Percentiles rank a stretch among this genome's conserved stretches.
These are phyloP conservation scores for Mus spicilegus DNA, from an alignment of 2,113 vertebrate species.

Conservation along the genomic window DNA sequence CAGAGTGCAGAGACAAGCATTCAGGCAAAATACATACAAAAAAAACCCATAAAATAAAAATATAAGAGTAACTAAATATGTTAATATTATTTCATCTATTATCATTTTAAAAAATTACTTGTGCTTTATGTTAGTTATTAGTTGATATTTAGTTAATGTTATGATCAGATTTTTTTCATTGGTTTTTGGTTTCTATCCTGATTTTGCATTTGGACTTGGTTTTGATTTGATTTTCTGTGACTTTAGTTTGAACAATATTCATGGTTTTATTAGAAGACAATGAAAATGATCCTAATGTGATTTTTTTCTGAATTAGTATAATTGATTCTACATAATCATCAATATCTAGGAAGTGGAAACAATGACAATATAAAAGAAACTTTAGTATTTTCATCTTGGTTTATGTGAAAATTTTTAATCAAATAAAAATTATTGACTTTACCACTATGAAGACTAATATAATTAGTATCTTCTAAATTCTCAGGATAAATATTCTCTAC, in stretches of 20 bases:
- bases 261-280: background rate
- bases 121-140: background rate
- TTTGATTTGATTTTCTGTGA: background rate
- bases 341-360: background rate
- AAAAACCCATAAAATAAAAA: background rate
- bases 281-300: background rate
- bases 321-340: background rate
- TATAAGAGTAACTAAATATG: background rate
- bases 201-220: background rate
- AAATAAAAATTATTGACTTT: background rate
- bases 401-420: background rate
- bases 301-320: background rate
- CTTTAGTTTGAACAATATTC: background rate
- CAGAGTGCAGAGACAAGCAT: background rate
- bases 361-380: background rate
- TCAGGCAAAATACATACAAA: background rate
- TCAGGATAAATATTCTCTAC: background rate
- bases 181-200: background rate
- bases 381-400: background rate
- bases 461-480: background rate
- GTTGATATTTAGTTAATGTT: background rate
- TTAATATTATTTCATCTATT: background rate
- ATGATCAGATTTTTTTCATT: background rate
- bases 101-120: background rate
- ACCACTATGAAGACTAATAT: background rate